Evolutionary conservation across 2,797 vertebrate genomes (phyloP), one percentile per base, ranked within the genome.

Genomic region (Lepilemur septentrionalis): DNA sequence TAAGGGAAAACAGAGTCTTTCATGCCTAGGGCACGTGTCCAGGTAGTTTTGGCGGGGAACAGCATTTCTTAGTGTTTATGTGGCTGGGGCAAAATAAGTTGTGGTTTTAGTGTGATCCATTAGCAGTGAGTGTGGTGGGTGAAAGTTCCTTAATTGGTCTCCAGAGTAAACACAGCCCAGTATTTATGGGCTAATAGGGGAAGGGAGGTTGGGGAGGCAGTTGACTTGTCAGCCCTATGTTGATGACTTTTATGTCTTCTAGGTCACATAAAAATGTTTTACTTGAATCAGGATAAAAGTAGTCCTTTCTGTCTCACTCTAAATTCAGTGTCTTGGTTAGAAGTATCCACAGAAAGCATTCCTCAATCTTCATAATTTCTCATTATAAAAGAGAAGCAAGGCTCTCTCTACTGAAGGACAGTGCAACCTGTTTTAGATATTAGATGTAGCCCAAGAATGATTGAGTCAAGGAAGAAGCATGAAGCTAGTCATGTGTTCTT

Each of bases 91-190:
- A 91, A 91, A 94, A 65, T 59, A 63, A 46, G 59, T 17, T 91
- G 94, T 94, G 97, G 97, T 95, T 95, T 75, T 32, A 59, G 43
- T 48, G 25, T 78, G 28, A 65, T 95, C 86, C 95, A 97, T 97
- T 97, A 97, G 91, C 87, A 93, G 46, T 52, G 57, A 91, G 65
- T 95, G 92, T 94, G 95, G 89, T 85, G 83, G 70, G 35, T 95
- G 90, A 93, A 88, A 94, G 69, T 95, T 94, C 78, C 72, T 80
- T 81, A 78, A 89, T 94, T 91, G 55, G 32, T 82, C 89, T 46
- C 80, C 13, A 10, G 38, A 67, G 84, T 84, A 73, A 91, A 94
- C 89, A 35, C 35, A 89, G 22, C n/a, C 55, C 50, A 18, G 14
- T 92, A 94, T 97, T 97, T 97, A 94, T 95, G 91, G 93, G 82